Evolutionary conservation across 2,113 vertebrate species (phyloP), one percentile per base, ranked within the genome.

Genomic region (Reinhardtius hippoglossoides): DNA sequence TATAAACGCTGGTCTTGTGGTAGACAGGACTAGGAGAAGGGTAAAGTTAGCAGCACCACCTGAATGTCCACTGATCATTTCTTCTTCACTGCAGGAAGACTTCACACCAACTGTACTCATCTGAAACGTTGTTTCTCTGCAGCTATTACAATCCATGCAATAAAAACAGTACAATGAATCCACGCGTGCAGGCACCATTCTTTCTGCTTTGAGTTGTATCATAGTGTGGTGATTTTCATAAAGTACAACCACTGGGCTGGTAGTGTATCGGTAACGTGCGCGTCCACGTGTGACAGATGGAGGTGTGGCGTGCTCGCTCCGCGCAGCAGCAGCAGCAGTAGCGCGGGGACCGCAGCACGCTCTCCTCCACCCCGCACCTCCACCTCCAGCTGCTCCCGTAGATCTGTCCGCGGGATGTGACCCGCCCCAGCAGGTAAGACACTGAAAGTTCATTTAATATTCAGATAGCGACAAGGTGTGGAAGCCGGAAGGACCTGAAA

Each of bases 61-160:
- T 83, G 78, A 91, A 87, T 89, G 86, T 86, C 79, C 82, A 78
- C 61, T 74, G 74, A 74, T 54, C 83, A 79, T 76, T 50, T 80
- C 40, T 81, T 48, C 37, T 74, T 80, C 68, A 79, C 78, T 63
- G 68, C 76, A 74, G 84, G 85, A 80, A 67, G 80, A 74, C 71
- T 83, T 87, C 74, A 78, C 48, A 75, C 80, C 81, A 78, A 83
- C 75, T 90, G 88, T 90, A 89, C 86, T 78, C 87, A 79, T 82
- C 74, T 72, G 81, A 81, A 82, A 74, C 84, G 42, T 78, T 88
- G 84, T 89, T 78, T 89, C 69, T 89, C 91, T 87, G 87, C 89
- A 92, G 85, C 87, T 86, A 85, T 84, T 92, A 85, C 87, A 91
- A 89, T 78, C 74, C 90, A 94, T 94, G 93, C 92, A 95, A 95